These are phyloP conservation scores for Aleadryas rufinucha DNA, from an alignment of 2,113 vertebrate species.

Conservation along the genomic window DNA sequence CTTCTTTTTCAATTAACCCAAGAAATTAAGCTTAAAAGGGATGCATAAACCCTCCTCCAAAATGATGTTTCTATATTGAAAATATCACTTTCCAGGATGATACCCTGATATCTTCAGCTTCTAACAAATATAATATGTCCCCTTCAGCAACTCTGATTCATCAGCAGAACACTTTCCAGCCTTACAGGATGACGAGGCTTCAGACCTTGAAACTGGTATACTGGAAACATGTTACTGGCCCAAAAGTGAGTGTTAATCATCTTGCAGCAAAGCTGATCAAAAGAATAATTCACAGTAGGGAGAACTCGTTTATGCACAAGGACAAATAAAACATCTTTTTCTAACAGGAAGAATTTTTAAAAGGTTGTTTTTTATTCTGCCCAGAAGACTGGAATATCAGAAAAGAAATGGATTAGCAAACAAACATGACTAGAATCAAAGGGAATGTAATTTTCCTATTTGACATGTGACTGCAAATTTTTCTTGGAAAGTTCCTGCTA, in stretches of 20 bases:
- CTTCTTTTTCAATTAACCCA: neutral
- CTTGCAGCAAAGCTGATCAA: neutral
- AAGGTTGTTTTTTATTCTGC: neutral
- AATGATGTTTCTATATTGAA: neutral
- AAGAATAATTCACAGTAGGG: neutral
- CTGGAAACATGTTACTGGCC: neutral
- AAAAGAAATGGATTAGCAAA: neutral
- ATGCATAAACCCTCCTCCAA: neutral
- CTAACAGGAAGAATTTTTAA: neutral
- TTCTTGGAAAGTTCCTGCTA: neutral
- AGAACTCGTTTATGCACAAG: neutral
- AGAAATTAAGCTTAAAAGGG: neutral
- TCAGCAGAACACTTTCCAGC: neutral
- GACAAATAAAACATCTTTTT: neutral
- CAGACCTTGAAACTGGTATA: neutral
- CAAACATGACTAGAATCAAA: neutral
- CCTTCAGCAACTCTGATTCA: neutral
- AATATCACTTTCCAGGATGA: neutral
- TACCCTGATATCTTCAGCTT: neutral
- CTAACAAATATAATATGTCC: neutral
- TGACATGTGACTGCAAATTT: neutral
- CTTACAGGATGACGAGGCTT: neutral
- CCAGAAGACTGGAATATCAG: neutral
- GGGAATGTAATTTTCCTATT: neutral
- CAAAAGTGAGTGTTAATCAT: neutral